These are phyloP conservation scores for Portevinia maculata DNA, from an alignment of 2,888 invertebrate species.

Conservation along the genomic window DNA sequence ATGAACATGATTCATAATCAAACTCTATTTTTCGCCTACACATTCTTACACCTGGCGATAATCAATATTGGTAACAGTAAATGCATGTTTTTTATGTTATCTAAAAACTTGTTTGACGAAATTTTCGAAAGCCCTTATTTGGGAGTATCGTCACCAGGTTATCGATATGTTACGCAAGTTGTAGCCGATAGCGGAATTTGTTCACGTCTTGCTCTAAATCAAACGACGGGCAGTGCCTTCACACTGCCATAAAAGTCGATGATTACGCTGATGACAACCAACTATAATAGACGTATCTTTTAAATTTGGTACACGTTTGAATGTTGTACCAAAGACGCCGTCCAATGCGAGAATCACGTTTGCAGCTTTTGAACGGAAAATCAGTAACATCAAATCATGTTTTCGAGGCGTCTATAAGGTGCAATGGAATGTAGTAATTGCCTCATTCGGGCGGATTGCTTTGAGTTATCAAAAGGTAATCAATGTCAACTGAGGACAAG, in stretches of 20 bases:
- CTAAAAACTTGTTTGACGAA: conserved; percentile 38
- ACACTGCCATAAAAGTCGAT: conserved; percentile 30
- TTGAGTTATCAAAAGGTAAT: conserved; percentile 53
- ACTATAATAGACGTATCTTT: conserved; percentile 10
- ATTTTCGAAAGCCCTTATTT: conserved; percentile 4
- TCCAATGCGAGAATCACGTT: conserved; percentile 32
- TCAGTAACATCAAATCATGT: conserved; percentile 33
- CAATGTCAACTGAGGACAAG: conserved; percentile 35
- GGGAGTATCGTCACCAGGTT: neutral
- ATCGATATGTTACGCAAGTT: conserved; percentile 18
- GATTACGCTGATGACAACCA: conserved; percentile 27
- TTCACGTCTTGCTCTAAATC: conserved; percentile 9
- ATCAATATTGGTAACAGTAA: conserved; percentile 10
- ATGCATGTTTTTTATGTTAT: conserved; percentile 32
- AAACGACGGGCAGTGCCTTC: conserved; percentile 3
- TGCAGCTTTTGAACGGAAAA: conserved; percentile 22
- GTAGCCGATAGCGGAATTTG: conserved; percentile 25
- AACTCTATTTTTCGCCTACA: conserved; percentile 16
- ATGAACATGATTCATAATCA: conserved; percentile 38
- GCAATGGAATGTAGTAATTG: conserved; percentile 56
- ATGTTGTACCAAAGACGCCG: conserved; percentile 32
- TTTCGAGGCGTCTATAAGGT: conserved; percentile 38
- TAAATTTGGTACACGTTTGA: conserved; percentile 31
- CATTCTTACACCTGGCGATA: neutral
- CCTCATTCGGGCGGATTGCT: conserved; percentile 30